Conservation (phyloP, 1,140 invertebrate species). For the Babylonia areolata region DNA sequence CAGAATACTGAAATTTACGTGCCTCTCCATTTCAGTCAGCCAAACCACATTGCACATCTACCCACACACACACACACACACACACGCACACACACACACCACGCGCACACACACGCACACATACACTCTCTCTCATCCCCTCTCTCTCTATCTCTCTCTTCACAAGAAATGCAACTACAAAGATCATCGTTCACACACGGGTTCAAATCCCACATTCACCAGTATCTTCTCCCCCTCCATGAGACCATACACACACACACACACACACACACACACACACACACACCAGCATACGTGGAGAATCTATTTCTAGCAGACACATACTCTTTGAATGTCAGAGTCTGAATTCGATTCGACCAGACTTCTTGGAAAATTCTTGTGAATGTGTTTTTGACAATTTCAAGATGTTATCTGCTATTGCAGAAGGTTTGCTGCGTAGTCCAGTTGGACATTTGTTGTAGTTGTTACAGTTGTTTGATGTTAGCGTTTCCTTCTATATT, state of each 20-base stretch:
- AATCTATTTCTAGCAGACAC: background rate
- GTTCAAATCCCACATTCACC: too few relatives aligned
- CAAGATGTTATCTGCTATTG: too few relatives aligned
- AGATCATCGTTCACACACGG: too few relatives aligned
- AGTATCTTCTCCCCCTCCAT: background rate
- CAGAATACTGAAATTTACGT: too few relatives aligned
- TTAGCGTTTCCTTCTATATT: too few relatives aligned
- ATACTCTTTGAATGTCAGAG: background rate
- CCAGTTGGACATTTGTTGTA: too few relatives aligned
- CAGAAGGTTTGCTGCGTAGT: too few relatives aligned
- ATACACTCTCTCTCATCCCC: background rate
- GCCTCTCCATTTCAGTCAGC: too few relatives aligned
- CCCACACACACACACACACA: background rate
- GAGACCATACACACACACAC: background rate
- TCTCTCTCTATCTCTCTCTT: background rate
- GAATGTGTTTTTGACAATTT: background rate
- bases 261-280: background rate
- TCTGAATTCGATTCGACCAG: background rate
- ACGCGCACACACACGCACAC: background rate
- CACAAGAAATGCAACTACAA: too few relatives aligned
- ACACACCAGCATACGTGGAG: background rate
- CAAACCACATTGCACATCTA: background rate
- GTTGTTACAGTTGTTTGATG: too few relatives aligned
- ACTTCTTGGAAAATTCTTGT: background rate
- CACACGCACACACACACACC: background rate